Base-by-base conservation (phyloP, 1,140 invertebrate genomes). In the Plectrocnemia conspersa region DNA sequence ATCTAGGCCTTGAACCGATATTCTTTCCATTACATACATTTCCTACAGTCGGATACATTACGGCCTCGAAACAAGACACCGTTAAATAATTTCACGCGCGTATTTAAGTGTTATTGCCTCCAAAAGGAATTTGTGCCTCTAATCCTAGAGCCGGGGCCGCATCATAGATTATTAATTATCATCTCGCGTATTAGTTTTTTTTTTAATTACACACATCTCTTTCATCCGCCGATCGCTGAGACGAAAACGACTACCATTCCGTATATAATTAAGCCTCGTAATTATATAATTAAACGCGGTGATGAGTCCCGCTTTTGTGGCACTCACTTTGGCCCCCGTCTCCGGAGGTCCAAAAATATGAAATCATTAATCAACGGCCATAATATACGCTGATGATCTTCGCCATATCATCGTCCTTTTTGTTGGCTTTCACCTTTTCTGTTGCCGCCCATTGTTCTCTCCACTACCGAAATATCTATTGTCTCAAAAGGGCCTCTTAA, bases 271-370 rank as follows among this genome's bases (percentile, higher is more conserved):
- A 38, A 33, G 15, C 19, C 15, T 50, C 47, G 47, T 35, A 50
- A 50, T 50, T 50, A 50, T 50, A 29, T 24, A 50, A 50, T 50
- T 50, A 50, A 50, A 50, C 47, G 47, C n/a, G 32, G 47, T 50
- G 47, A 50, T 50, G 47, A 50, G 47, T 50, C 47, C 47, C 35
- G 33, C 47, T 38, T 50, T 50, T 50, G 47, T 50, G 22, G 32
- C 6, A 13, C 10, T 38, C 33, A 22, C 35, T 21, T 27, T 10
- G 5, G 7, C 18, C 35, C 18, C 35, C 35, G 13, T 25, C 23
- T 21, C 41, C 21, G 50, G 50, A 45, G 52, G 38, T 44, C 40
- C 23, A n/a, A 4, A n/a, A 13, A 27, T 42, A 33, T 44, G 13
- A 44, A 46, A 36, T 54, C 52, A 54, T 54, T 54, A 54, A 54